phyloP scores from a whole-genome alignment of 2,113 vertebrate genomes.

The Nettapus auritus region DNA sequence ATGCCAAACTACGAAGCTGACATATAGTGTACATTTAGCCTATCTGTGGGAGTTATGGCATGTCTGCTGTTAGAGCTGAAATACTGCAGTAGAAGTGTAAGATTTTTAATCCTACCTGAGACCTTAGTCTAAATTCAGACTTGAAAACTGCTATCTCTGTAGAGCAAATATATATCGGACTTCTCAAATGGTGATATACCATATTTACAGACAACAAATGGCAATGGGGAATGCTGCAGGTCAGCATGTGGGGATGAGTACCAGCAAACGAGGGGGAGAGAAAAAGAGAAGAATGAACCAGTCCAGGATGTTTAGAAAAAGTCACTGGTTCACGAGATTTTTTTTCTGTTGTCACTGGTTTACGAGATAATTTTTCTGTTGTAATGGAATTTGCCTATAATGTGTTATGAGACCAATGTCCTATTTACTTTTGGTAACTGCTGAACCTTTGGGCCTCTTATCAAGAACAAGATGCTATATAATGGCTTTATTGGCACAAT shows the following conservation, averaged over 20 bases:
- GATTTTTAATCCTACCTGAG: not conserved
- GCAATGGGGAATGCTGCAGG: not conserved
- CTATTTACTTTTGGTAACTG: constrained; percentile 4
- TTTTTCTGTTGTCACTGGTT: not conserved
- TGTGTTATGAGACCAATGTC: not conserved
- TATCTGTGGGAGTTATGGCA: not conserved
- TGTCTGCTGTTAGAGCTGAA: not conserved
- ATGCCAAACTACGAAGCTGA: not conserved
- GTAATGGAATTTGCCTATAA: not conserved
- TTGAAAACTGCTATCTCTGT: not conserved
- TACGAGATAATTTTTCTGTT: not conserved
- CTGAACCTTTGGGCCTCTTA: not conserved
- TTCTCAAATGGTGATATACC: not conserved
- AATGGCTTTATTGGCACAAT: not conserved
- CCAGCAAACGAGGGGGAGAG: not conserved
- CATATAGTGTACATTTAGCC: not conserved
- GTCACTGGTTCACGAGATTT: not conserved
- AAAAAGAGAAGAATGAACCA: not conserved
- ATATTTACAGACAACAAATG: not conserved
- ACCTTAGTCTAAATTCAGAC: not conserved
- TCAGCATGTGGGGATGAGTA: not conserved
- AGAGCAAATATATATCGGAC: not conserved
- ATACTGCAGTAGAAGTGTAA: not conserved
- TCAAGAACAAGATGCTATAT: not conserved
- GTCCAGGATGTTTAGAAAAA: not conserved